Evolutionary conservation across 2,797 vertebrate genomes (phyloP).

Genomic region (Cheirogaleus major): DNA sequence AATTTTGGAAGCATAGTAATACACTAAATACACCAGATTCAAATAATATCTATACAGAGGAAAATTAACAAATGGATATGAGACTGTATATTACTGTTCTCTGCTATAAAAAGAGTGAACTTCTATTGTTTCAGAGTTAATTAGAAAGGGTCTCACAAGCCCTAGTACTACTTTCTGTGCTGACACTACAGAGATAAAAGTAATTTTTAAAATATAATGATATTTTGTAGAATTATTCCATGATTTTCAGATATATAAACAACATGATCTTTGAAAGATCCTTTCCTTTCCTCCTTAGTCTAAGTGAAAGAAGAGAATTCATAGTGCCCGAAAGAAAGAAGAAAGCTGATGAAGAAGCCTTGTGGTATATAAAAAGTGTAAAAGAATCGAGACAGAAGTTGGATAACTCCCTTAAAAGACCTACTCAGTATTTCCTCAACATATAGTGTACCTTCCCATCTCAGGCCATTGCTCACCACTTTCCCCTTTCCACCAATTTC

Average conservation of each 20-base stretch:
- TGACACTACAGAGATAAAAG: neutral
- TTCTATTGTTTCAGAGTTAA: neutral
- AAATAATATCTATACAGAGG: conserved; percentile 46
- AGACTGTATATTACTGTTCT: neutral
- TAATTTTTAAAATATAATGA: neutral
- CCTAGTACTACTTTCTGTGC: neutral
- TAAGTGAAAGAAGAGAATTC: neutral
- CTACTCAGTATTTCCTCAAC: neutral
- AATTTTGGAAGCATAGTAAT: conserved; percentile 66
- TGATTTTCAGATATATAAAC: conserved; percentile 24
- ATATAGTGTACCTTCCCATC: neutral
- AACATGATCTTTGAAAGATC: neutral
- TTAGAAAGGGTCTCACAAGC: neutral
- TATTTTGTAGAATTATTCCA: neutral
- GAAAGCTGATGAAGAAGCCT: neutral
- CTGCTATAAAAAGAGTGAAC: neutral
- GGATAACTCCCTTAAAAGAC: neutral
- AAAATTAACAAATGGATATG: conserved; percentile 7
- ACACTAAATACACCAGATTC: conserved; percentile 55
- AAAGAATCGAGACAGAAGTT: neutral
- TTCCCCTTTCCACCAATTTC: neutral
- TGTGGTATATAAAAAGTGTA: neutral
- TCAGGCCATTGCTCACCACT: neutral
- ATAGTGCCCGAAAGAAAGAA: neutral
- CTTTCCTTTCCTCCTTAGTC: neutral